Percentiles rank a stretch among this genome's conserved stretches.
phyloP scores from a whole-genome alignment of 2,888 invertebrate species.

The Agrochola lychnidis region DNA sequence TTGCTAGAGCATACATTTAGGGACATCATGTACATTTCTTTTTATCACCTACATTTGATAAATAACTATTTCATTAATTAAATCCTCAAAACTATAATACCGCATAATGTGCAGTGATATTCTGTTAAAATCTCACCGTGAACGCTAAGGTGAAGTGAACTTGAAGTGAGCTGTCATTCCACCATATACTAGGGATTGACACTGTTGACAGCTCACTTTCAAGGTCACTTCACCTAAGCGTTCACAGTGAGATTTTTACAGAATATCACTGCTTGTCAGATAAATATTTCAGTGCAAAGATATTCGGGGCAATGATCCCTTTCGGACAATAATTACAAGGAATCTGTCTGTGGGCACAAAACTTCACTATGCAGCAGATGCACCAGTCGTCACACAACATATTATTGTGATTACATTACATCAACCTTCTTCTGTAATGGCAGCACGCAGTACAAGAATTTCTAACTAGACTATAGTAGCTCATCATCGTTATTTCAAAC shows the following conservation, averaged over 20 bases:
- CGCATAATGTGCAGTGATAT: too few species aligned
- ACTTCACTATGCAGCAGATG: not conserved
- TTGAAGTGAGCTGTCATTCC: too few species aligned
- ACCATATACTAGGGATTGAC: too few species aligned
- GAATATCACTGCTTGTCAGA: too few species aligned
- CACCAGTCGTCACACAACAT: not conserved
- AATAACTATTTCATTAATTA: not conserved
- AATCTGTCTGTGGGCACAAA: not conserved
- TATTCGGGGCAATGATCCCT: not conserved
- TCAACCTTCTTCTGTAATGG: constrained; percentile 7
- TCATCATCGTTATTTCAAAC: not conserved
- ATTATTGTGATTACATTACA: constrained; percentile 10
- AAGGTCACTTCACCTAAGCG: too few species aligned
- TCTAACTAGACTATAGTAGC: not conserved
- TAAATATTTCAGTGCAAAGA: not conserved
- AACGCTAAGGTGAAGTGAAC: too few species aligned
- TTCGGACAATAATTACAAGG: constrained; percentile 13
- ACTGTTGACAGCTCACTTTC: too few species aligned
- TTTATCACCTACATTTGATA: not conserved
- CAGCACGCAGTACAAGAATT: not conserved
- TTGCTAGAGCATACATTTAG: not conserved
- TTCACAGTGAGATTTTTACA: too few species aligned
- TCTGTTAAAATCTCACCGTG: too few species aligned
- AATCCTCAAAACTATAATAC: not conserved
- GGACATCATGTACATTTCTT: not conserved